Percentiles rank a stretch among this genome's conserved stretches.
phyloP scores from a whole-genome alignment of 2,888 invertebrate species.

The Entomobrya multifasciata region DNA sequence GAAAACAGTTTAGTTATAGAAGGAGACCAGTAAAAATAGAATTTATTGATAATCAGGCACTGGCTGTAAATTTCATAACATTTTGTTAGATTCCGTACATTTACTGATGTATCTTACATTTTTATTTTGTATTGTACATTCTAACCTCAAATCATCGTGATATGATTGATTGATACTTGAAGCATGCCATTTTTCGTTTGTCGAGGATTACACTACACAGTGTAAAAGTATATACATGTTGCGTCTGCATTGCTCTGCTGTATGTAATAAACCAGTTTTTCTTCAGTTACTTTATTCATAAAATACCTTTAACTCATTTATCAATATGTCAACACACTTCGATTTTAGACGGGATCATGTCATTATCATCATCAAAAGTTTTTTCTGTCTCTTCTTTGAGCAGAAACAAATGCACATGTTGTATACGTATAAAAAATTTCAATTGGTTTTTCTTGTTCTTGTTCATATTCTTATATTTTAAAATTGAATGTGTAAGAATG shows the following conservation, averaged over 20 bases:
- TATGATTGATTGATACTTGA: conserved; percentile 71
- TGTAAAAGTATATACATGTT: not conserved
- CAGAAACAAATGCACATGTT: conserved; percentile 21
- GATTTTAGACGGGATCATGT: conserved; percentile 53
- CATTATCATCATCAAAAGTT: conserved; percentile 50
- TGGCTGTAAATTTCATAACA: not conserved
- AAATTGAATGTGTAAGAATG: conserved; percentile 44
- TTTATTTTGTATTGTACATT: not conserved
- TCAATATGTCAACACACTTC: conserved; percentile 69
- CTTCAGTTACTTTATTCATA: conserved; percentile 48
- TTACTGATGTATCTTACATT: not conserved
- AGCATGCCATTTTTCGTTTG: conserved; percentile 65
- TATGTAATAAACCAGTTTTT: conserved; percentile 66
- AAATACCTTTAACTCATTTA: conserved; percentile 59
- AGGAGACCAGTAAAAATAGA: too few species aligned
- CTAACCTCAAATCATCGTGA: not conserved
- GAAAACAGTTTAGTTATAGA: too few species aligned
- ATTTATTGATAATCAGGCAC: not conserved
- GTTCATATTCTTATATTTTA: not conserved
- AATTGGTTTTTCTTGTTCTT: not conserved
- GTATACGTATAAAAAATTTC: not conserved
- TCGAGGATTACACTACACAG: conserved; percentile 48
- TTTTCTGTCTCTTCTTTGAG: not conserved
- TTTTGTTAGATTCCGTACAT: not conserved
- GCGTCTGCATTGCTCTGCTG: not conserved